Conservation (phyloP, 2,797 vertebrate genomes). For the Bradypodion pumilum region DNA sequence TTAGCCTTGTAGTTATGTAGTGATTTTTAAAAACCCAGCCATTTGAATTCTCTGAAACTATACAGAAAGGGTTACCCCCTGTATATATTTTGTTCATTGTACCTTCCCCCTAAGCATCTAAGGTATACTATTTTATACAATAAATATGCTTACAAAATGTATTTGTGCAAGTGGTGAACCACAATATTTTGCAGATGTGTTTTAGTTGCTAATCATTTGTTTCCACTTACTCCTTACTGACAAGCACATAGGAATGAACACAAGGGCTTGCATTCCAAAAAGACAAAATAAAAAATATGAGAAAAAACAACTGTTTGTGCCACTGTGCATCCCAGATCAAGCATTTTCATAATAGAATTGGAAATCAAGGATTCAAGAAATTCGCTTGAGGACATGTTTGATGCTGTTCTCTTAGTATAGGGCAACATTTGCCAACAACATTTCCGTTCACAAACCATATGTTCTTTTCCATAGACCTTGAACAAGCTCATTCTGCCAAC, state of each 20-base stretch:
- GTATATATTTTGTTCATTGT: conserved; percentile 43
- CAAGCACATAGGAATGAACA: background rate
- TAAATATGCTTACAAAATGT: conserved; percentile 7
- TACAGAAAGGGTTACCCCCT: conserved; percentile 15
- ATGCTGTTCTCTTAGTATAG: background rate
- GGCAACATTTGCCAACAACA: background rate
- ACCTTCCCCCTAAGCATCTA: conserved; percentile 28
- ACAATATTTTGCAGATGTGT: background rate
- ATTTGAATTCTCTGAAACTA: conserved; percentile 24
- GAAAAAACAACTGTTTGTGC: background rate
- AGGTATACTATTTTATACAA: conserved; percentile 24
- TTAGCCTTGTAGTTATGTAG: conserved; percentile 61
- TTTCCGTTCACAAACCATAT: background rate
- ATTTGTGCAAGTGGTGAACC: background rate
- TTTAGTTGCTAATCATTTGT: background rate
- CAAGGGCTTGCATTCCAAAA: background rate
- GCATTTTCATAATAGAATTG: background rate
- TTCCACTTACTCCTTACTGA: background rate
- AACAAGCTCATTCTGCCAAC: no score
- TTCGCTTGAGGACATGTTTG: background rate
- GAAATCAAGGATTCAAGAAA: no score
- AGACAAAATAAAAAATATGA: background rate
- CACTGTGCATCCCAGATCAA: no score
- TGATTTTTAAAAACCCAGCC: conserved; percentile 19
- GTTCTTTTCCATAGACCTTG: background rate